phyloP scores from a whole-genome alignment of 2,888 invertebrate genomes.

The Zhuqinia jingwanae region DNA sequence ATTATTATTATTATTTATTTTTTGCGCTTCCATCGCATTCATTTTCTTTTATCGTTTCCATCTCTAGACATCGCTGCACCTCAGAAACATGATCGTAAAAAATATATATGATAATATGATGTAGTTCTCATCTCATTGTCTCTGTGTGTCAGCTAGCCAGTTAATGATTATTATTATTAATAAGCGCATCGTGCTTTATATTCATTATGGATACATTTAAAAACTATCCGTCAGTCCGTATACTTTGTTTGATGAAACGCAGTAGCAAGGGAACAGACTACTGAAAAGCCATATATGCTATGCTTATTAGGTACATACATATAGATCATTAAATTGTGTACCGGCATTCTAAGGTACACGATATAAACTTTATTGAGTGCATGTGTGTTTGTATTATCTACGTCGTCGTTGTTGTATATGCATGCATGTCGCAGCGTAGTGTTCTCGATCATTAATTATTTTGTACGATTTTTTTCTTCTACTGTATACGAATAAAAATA shows the following conservation, averaged over 20 bases:
- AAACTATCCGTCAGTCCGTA: neutral
- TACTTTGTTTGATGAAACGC: constrained; percentile 20
- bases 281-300: too few relatives aligned
- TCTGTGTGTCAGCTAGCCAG: constrained; percentile 51
- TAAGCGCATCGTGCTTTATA: constrained; percentile 29
- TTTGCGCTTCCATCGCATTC: constrained; percentile 13
- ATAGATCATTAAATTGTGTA: constrained; percentile 10
- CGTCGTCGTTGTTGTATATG: too few relatives aligned
- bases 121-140: constrained; percentile 41
- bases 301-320: too few relatives aligned
- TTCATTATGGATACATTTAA: neutral
- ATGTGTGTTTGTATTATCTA: too few relatives aligned
- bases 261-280: neutral
- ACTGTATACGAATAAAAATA: neutral
- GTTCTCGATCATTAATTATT: constrained; percentile 54
- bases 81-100: constrained; percentile 33
- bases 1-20: too few relatives aligned
- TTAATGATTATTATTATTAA: constrained; percentile 63
- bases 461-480: neutral
- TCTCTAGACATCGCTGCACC: constrained; percentile 1
- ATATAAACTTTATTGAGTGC: too few relatives aligned
- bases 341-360: constrained; percentile 14
- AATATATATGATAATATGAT: constrained; percentile 1
- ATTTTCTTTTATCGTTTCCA: neutral
- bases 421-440: too few relatives aligned